phyloP scores from a whole-genome alignment of 2,113 vertebrate genomes.

The Cololabis saira region DNA sequence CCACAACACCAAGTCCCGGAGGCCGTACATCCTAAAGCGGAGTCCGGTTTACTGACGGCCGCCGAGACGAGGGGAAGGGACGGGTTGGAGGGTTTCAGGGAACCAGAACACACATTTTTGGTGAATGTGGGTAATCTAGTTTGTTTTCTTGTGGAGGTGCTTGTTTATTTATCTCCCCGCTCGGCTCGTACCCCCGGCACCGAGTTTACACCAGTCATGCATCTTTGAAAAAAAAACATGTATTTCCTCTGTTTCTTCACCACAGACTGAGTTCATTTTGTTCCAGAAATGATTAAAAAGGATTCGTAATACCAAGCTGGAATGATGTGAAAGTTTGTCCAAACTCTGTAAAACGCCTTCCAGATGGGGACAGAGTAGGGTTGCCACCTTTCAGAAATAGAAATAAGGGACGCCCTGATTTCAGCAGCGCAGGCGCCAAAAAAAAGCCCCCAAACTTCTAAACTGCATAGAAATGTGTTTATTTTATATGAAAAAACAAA shows the following conservation, averaged over 20 bases:
- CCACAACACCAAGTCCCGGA: slow-evolving; percentile 89
- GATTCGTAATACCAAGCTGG: slow-evolving; percentile 57
- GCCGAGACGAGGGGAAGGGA: slow-evolving; percentile 33
- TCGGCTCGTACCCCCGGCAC: slow-evolving; percentile 24
- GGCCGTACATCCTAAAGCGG: slow-evolving; percentile 96
- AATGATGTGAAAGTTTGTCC: slow-evolving; percentile 33
- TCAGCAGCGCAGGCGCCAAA: no score
- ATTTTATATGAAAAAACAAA: no score
- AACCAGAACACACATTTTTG: slow-evolving; percentile 68
- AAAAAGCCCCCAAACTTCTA: no score
- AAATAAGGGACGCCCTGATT: no score
- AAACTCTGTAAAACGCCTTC: no score
- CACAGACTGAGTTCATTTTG: slow-evolving; percentile 56
- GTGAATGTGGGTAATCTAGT: slow-evolving; percentile 82
- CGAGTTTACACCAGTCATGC: slow-evolving; percentile 44
- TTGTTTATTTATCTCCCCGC: slow-evolving; percentile 27
- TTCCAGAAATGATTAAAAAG: slow-evolving; percentile 67
- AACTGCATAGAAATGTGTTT: no score
- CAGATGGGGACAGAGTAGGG: no score
- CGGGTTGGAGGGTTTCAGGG: no score
- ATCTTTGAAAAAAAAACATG: slow-evolving; percentile 55
- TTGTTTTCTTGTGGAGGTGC: slow-evolving; percentile 33
- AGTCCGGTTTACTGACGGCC: slow-evolving; percentile 88
- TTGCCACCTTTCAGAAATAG: no score
- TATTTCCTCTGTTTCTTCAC: slow-evolving; percentile 67